Percentiles rank a stretch among this genome's conserved stretches.
Conservation (phyloP, 1,140 invertebrate species). For the Microplitis demolitor region DNA sequence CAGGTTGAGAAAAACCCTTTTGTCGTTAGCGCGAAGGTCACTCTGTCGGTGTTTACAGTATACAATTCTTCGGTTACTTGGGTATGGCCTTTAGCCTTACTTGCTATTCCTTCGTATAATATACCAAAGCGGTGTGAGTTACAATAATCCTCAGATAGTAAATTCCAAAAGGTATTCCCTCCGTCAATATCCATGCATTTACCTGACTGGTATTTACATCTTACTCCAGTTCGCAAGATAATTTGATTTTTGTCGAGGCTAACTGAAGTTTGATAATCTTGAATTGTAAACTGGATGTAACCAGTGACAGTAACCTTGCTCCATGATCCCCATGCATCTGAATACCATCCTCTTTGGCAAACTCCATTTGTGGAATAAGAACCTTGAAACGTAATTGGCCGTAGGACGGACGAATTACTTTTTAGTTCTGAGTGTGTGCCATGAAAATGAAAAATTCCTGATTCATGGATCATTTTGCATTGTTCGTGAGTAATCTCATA, state of each 20-base stretch:
- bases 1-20: background rate
- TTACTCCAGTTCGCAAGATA: background rate
- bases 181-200: conserved; percentile 23
- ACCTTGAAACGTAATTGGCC: background rate
- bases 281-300: background rate
- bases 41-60: background rate
- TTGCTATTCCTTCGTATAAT: background rate
- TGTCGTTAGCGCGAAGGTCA: conserved; percentile 19
- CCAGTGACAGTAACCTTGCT: conserved; percentile 9
- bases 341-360: background rate
- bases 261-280: conserved; percentile 4
- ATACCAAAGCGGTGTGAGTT: conserved; percentile 1
- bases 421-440: background rate
- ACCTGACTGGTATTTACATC: conserved; percentile 14
- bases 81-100: background rate
- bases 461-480: background rate
- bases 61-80: background rate
- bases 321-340: conserved; percentile 14
- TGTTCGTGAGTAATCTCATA: background rate
- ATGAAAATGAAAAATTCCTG: background rate
- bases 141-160: background rate
- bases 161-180: conserved; percentile 15
- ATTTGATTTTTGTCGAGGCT: background rate
- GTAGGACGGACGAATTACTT: background rate
- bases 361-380: background rate